Percentiles rank a stretch among this genome's conserved stretches.
phyloP scores from a whole-genome alignment of 2,888 invertebrate species.

The Sinhomidia bicolor region DNA sequence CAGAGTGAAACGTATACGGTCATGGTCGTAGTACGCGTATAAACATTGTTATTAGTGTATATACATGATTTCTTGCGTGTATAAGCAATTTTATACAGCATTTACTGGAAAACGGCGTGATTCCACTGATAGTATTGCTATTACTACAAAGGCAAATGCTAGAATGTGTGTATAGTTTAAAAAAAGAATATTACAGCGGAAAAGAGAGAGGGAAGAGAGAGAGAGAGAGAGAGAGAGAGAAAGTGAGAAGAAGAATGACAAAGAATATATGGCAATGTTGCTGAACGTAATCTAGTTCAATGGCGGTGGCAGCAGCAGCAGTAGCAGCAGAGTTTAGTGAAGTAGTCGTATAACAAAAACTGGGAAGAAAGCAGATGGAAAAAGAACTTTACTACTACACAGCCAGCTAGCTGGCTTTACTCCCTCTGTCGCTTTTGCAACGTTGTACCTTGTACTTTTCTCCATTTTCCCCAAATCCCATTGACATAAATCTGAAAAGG shows the following conservation, averaged over 20 bases:
- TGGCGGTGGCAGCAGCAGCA: no score
- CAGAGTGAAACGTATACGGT: neutral
- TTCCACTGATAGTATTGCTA: conserved; percentile 14
- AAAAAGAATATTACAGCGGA: conserved; percentile 12
- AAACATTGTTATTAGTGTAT: neutral
- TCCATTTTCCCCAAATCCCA: conserved; percentile 68
- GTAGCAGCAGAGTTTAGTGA: neutral
- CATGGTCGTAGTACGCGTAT: neutral
- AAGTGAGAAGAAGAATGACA: neutral
- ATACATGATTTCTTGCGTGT: neutral
- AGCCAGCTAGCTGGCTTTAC: conserved; percentile 2
- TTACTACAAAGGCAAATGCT: neutral
- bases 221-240: neutral
- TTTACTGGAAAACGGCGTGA: neutral
- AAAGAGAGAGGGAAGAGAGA: no score
- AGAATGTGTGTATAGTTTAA: neutral
- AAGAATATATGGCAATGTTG: neutral
- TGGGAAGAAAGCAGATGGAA: neutral
- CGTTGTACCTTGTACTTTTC: conserved; percentile 17
- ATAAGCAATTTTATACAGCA: neutral
- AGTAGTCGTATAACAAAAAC: neutral
- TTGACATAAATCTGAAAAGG: conserved; percentile 73
- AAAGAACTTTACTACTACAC: neutral
- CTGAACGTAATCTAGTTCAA: neutral
- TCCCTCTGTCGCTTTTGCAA: conserved; percentile 3